Evolutionary conservation across 2,113 vertebrate species (phyloP), one percentile per base, ranked within the genome.

Genomic region (Indicator maculatus): DNA sequence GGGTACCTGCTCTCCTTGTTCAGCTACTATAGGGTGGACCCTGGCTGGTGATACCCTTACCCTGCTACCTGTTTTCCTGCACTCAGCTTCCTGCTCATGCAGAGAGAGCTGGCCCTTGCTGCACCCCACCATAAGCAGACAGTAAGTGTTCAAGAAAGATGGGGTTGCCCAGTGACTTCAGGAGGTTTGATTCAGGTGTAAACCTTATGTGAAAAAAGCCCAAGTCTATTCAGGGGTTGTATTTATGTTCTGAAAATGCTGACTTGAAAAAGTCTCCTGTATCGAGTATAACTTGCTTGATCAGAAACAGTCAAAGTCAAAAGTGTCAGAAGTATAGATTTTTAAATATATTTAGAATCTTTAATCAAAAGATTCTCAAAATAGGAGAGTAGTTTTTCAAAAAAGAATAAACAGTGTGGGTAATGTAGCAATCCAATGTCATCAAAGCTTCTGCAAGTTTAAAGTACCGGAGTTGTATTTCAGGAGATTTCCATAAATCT

Each of bases 301-400:
- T 81, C 33, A 84, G 30, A 74, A 60, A 93, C 10, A 81, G 21
- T 59, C 39, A 58, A 86, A 82, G 81, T 67, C 61, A 91, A 23
- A 89, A 74, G 65, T 93, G 76, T 86, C 77, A 80, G 64, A 95
- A 82, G 45, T 90, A 95, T 84, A 80, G 93, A 95, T 94, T 97
- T 97, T 55, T 81, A 87, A 82, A 70, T 94, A 69, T 56, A 80
- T 84, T 94, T 89, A 84, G 88, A 73, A 52, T 74, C 38, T 84
- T 95, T 85, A 94, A 78, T 77, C 53, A 93, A 85, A 94, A 88
- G 55, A 36, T 23, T 67, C 92, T 97, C 36, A 96, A 96, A 97
- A 96, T 96, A 97, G 61, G 47, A 78, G 36, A 75, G 71, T 67
- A 74, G 58, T 21, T 71, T 82, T 94, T 91, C 45, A 45, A 80